These are phyloP conservation scores for Andrena dorsata DNA, from an alignment of 2,888 invertebrate species.

Conservation along the genomic window DNA sequence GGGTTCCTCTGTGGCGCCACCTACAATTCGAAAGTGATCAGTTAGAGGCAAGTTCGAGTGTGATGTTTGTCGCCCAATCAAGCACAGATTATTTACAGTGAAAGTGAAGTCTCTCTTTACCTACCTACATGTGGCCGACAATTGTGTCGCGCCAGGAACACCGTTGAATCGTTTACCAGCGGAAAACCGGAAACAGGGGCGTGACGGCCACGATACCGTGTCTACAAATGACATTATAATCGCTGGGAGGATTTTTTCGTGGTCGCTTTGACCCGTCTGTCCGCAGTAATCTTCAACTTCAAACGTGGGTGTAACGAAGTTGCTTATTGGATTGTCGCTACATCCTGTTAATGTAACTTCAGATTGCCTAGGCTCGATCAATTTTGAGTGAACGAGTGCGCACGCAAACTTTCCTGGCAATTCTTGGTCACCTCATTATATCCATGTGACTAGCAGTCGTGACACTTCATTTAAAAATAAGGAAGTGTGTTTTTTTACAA, in stretches of 20 bases:
- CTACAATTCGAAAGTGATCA: background rate
- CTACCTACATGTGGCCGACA: slow-evolving; percentile 13
- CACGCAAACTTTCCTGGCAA: too few species aligned
- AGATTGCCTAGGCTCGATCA: background rate
- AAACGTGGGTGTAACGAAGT: background rate
- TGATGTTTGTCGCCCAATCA: background rate
- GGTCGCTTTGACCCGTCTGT: slow-evolving; percentile 31
- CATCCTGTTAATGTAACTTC: background rate
- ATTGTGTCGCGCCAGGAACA: slow-evolving; percentile 26
- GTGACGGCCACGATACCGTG: slow-evolving; percentile 59
- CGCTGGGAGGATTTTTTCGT: slow-evolving; percentile 61
- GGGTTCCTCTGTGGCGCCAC: too few species aligned
- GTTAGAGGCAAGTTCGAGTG: background rate
- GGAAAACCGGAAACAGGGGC: slow-evolving; percentile 68
- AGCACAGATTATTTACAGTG: background rate
- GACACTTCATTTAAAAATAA: too few species aligned
- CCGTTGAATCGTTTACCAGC: slow-evolving; percentile 56
- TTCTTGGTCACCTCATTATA: too few species aligned
- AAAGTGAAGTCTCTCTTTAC: background rate
- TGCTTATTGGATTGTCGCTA: background rate
- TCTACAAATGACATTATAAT: slow-evolving; percentile 71
- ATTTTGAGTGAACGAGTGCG: too few species aligned
- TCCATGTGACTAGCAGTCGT: too few species aligned
- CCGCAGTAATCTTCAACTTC: background rate
- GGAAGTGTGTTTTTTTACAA: too few species aligned